Base-by-base conservation (phyloP, 2,797 vertebrate species). In the Bradypodion pumilum region DNA sequence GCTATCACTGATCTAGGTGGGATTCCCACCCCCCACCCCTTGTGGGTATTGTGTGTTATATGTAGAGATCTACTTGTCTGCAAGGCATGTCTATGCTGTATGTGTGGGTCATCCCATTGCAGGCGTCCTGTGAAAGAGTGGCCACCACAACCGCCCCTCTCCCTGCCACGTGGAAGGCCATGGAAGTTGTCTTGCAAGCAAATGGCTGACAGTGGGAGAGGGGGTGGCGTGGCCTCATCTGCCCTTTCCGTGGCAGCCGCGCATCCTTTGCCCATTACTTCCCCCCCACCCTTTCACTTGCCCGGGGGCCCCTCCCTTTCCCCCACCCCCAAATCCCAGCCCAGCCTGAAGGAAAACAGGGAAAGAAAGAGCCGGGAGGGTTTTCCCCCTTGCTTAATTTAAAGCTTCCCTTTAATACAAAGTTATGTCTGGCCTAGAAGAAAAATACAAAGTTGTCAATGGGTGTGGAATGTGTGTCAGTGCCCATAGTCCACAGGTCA, bases 111-210 rank as follows among this genome's bases (percentile, higher is more conserved):
- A n/a, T n/a, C n/a, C n/a, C n/a, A n/a, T n/a, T n/a, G n/a, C n/a
- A n/a, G n/a, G n/a, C n/a, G n/a, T n/a, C n/a, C n/a, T n/a, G n/a
- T n/a, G n/a, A n/a, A n/a, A n/a, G n/a, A n/a, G n/a, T n/a, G n/a
- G n/a, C n/a, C 23, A 79, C 27, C 27, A 7, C 25, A 42, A 4
- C 27, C 2, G 3, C 29, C 16, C 35, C 10, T 78, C 66, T 65
- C 81, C 88, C n/a, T 63, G 5, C 29, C 12, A n/a, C 79, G 29
- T 46, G 52, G n/a, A n/a, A n/a, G n/a, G n/a, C n/a, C n/a, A n/a
- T n/a, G n/a, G n/a, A n/a, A n/a, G n/a, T n/a, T n/a, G n/a, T n/a
- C n/a, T n/a, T n/a, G n/a, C n/a, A n/a, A n/a, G 84, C 63, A n/a
- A 32, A 63, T 19, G 5, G 23, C 37, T 42, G 21, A 23, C 68